Base-by-base conservation (phyloP, 2,797 vertebrate genomes). In the Ctenopoma kingsleyae region DNA sequence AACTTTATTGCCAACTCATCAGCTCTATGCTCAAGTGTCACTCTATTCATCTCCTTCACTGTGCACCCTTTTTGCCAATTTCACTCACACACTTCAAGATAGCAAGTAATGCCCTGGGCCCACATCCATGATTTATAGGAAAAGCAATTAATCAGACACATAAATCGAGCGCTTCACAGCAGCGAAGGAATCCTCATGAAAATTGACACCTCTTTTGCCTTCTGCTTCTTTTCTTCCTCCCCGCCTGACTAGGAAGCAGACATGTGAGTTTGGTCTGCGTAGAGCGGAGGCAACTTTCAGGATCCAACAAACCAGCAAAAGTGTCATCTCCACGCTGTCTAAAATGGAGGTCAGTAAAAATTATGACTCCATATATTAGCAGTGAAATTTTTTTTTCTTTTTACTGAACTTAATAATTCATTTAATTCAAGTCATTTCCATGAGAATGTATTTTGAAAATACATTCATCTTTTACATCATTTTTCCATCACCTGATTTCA, bases 61-160 rank as follows among this genome's bases (percentile, higher is more conserved):
- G 53, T 75, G 60, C 20, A 49, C 25, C 41, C 20, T 60, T 44
- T 35, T 23, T 13, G 22, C 20, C 5, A 30, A 62, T 64, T 71
- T 74, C 70, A 83, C 71, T 67, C 72, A 46, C 75, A 78, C 63
- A 81, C 65, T 48, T 74, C 46, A 27, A 67, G 44, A 59, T 9
- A 67, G 41, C 3, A 46, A 79, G 62, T 56, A 48, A 57, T 50
- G 62, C 71, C 65, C 59, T 40, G 19, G 73, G 81, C 62, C 44
- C 52, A 50, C 81, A 83, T 80, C 71, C 75, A 60, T 80, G 87
- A 92, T 91, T 93, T 90, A 91, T 91, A 72, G 65, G 81, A 89
- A 91, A 88, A 84, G 79, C 78, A 87, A 93, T 93, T 91, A 89
- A 92, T 93, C 87, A 92, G 82, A 76, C 50, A 67, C 81, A 91